A percentile compares a stretch with the other conserved stretches of the same genome.
Evolutionary conservation across 2,113 vertebrate genomes (phyloP).

Genomic region (Dicerorhinus sumatrensis): DNA sequence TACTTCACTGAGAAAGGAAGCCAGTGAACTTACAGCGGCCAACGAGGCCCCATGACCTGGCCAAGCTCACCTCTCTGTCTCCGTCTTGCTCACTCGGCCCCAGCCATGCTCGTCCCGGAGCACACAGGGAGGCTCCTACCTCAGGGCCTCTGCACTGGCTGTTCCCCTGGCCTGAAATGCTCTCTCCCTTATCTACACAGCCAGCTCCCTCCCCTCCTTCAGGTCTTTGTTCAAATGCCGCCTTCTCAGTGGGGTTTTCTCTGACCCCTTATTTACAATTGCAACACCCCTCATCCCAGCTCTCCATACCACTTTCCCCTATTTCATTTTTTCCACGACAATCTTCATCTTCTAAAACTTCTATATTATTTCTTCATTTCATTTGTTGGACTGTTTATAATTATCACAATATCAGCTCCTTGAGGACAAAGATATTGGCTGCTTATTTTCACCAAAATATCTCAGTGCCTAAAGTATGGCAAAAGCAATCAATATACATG

Average conservation of each 20-base stretch:
- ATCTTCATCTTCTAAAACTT: background rate
- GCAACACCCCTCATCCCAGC: background rate
- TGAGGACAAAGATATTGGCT: background rate
- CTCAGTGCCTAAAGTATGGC: background rate
- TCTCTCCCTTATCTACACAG: background rate
- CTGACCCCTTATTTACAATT: background rate
- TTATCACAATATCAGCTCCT: background rate
- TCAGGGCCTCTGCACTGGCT: background rate
- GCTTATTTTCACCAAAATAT: background rate
- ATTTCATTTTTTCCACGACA: background rate
- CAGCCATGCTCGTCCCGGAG: background rate
- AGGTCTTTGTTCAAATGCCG: background rate
- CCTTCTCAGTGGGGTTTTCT: background rate
- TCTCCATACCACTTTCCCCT: background rate
- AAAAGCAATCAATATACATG: background rate
- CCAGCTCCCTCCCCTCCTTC: background rate
- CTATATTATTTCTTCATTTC: background rate
- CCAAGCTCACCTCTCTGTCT: background rate
- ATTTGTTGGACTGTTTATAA: background rate
- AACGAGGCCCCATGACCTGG: accelerated
- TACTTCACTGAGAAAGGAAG: background rate
- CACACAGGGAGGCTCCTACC: background rate
- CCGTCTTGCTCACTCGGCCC: background rate
- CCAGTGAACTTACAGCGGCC: background rate
- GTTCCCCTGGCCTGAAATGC: background rate